Conservation (phyloP, 2,888 invertebrate species). For the Gandaritis pyraliata region DNA sequence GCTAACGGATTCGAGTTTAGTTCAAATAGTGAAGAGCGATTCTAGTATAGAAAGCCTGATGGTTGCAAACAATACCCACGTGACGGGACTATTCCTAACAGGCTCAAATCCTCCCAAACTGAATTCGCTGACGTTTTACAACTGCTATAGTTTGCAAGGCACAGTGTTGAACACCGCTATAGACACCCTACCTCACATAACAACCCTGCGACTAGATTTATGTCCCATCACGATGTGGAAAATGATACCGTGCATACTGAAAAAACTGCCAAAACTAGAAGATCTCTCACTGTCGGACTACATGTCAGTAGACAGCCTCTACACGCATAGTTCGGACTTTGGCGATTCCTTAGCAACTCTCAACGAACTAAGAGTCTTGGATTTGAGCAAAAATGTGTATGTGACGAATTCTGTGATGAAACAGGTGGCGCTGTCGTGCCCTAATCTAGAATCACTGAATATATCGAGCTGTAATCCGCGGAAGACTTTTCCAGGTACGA, state of each 20-base stretch:
- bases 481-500: slow-evolving; percentile 59
- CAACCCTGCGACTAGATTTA: slow-evolving; percentile 65
- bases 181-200: slow-evolving; percentile 61
- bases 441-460: slow-evolving; percentile 72
- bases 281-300: slow-evolving; percentile 74
- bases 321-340: slow-evolving; percentile 59
- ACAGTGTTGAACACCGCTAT: slow-evolving; percentile 67
- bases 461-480: slow-evolving; percentile 73
- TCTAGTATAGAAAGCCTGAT: slow-evolving; percentile 65
- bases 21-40: slow-evolving; percentile 69
- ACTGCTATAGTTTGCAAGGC: slow-evolving; percentile 75
- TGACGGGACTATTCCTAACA: slow-evolving; percentile 73
- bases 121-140: slow-evolving; percentile 66
- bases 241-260: slow-evolving; percentile 66
- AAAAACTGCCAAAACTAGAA: slow-evolving; percentile 63
- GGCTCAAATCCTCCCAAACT: slow-evolving; percentile 60
- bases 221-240: slow-evolving; percentile 72
- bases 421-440: slow-evolving; percentile 75
- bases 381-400: slow-evolving; percentile 72
- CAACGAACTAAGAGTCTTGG: slow-evolving; percentile 71
- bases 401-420: slow-evolving; percentile 82
- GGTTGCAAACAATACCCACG: slow-evolving; percentile 71
- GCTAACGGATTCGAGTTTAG: slow-evolving; percentile 74
- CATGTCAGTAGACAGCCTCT: slow-evolving; percentile 53
- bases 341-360: slow-evolving; percentile 69